A percentile compares a stretch with the other conserved stretches of the same genome.
phyloP scores from a whole-genome alignment of 2,797 vertebrate species.

The Myiotriccus ornatus region DNA sequence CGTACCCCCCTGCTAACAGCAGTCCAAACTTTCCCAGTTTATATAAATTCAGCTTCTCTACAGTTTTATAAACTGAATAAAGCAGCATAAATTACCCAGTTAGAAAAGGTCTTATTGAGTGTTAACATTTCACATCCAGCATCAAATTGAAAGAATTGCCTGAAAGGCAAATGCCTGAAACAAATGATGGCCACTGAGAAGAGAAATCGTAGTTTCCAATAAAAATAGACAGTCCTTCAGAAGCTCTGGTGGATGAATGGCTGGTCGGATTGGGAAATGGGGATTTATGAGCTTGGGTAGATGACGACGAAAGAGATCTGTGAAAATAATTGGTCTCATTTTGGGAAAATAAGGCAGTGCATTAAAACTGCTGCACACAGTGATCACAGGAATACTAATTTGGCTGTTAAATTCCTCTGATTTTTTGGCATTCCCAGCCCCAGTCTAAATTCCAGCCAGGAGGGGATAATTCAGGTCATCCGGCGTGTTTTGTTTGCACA shows the following conservation, averaged over 20 bases:
- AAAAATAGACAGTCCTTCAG: conserved; percentile 1
- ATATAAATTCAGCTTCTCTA: not conserved
- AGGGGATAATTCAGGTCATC: not conserved
- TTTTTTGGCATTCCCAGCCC: not conserved
- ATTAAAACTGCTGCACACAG: not conserved
- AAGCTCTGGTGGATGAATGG: not conserved
- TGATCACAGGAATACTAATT: not conserved
- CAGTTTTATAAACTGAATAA: not conserved
- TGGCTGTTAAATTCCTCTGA: not conserved
- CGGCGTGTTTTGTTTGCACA: rapidly evolving
- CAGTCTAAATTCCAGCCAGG: not conserved
- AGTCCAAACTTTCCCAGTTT: not conserved
- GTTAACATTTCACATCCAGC: not conserved
- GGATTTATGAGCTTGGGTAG: conserved; percentile 37
- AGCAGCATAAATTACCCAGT: not conserved
- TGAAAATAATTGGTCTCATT: conserved; percentile 54
- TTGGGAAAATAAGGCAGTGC: conserved; percentile 7
- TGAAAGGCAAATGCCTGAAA: conserved; percentile 1
- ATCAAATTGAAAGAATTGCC: conserved; percentile 24
- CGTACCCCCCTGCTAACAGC: not conserved
- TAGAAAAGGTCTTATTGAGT: conserved; percentile 1
- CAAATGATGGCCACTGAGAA: not conserved
- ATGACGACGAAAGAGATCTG: conserved; percentile 2
- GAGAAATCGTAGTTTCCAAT: conserved; percentile 11
- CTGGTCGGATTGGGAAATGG: not conserved